A percentile compares a stretch with the other conserved stretches of the same genome.
phyloP scores from a whole-genome alignment of 2,797 vertebrate species.

The Eulemur coronatus region DNA sequence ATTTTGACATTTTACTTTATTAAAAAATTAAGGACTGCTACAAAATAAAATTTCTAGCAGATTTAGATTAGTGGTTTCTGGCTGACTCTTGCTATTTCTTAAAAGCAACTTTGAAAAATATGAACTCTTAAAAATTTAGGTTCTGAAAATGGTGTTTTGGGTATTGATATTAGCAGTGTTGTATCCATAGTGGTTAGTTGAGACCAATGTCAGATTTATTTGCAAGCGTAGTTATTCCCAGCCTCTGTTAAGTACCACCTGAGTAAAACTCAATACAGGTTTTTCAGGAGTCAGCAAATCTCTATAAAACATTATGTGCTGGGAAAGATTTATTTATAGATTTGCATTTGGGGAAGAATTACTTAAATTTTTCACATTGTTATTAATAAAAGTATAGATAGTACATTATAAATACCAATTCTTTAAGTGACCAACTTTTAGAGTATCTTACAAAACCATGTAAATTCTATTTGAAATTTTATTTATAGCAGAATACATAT shows the following conservation, averaged over 20 bases:
- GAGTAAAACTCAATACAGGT: neutral
- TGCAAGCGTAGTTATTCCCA: neutral
- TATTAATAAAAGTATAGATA: neutral
- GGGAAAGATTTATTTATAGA: neutral
- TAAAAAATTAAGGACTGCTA: neutral
- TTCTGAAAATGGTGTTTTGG: neutral
- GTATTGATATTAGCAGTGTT: neutral
- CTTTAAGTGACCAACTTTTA: neutral
- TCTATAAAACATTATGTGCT: neutral
- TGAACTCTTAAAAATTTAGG: neutral
- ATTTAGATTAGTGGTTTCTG: neutral
- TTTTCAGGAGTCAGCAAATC: neutral
- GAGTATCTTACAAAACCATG: neutral
- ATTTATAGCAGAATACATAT: neutral
- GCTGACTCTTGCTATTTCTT: neutral
- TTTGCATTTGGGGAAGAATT: neutral
- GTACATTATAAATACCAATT: neutral
- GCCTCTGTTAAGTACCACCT: neutral
- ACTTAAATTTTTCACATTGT: neutral
- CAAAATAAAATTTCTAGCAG: neutral
- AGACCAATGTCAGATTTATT: neutral
- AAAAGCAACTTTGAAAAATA: slow-evolving; percentile 1
- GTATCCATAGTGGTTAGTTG: neutral
- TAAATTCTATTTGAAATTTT: neutral
- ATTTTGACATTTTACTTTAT: neutral